Percentiles rank a stretch among this genome's conserved stretches.
phyloP scores from a whole-genome alignment of 2,797 vertebrate species.

The Tenualosa thibaudeaui region DNA sequence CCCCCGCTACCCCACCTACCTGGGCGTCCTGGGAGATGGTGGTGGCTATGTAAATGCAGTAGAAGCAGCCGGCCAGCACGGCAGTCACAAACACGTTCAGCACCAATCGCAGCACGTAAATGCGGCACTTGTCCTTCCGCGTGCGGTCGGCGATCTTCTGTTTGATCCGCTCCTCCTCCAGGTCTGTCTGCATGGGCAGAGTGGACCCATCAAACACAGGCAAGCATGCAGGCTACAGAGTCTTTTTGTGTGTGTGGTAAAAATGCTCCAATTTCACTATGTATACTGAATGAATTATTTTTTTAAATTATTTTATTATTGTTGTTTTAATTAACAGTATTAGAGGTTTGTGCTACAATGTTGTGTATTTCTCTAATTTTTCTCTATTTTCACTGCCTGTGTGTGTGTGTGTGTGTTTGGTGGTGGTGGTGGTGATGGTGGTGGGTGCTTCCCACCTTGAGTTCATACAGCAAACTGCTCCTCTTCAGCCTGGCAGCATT shows the following conservation, averaged over 20 bases:
- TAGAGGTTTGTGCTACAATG: not conserved
- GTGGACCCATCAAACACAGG: too few species aligned
- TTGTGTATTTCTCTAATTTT: too few species aligned
- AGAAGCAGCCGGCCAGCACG: constrained; percentile 86
- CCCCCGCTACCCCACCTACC: constrained; percentile 31
- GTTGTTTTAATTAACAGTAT: not conserved
- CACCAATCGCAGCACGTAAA: constrained; percentile 82
- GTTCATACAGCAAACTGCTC: constrained; percentile 86
- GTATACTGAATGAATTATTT: not conserved
- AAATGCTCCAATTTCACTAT: not conserved
- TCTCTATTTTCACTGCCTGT: too few species aligned
- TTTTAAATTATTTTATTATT: too few species aligned
- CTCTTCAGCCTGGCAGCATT: constrained; percentile 80
- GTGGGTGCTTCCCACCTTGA: constrained; percentile 72
- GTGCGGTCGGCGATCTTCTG: constrained; percentile 86
- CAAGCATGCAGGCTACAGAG: not conserved
- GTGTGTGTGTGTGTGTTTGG: too few species aligned
- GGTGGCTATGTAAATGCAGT: constrained; percentile 87
- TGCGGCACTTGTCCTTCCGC: constrained; percentile 76
- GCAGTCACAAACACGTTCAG: constrained; percentile 86
- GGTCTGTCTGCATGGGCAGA: constrained; percentile 76
- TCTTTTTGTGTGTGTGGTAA: not conserved
- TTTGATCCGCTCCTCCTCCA: constrained; percentile 89
- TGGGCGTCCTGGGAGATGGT: constrained; percentile 81
- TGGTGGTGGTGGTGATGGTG: too few species aligned